Base-by-base conservation (phyloP, 2,113 vertebrate genomes). In the Forbesichthys papilliferus region DNA sequence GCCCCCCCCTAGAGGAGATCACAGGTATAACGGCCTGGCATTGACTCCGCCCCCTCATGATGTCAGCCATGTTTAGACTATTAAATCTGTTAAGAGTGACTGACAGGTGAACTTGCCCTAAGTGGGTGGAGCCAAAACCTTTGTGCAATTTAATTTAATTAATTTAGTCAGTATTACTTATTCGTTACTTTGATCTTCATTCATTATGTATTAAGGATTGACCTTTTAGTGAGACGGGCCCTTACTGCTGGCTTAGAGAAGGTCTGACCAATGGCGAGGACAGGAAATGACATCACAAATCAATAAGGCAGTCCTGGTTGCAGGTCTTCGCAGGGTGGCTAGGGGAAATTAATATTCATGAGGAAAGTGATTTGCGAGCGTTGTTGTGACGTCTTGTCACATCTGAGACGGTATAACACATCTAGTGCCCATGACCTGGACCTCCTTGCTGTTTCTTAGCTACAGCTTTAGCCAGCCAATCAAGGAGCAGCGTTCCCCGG, bases 131-230 rank as follows among this genome's bases (percentile, higher is more conserved):
- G 47, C 58, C 18, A 64, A 69, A 62, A 71, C 61, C 47, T 88
- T 61, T 88, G 91, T 93, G 93, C 91, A 94, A 94, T 89, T 92
- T 93, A 81, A 80, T 88, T 84, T 74, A 88, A 88, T 90, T 92
- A 92, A 81, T 88, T 86, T 87, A 88, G 89, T 93, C 91, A 90
- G 90, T 89, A 58, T 87, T 90, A 84, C 89, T 78, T 90, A 88
- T 76, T 53, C 48, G 49, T 91, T 90, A 93, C 88, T 90, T 78
- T 79, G 89, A 87, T 89, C 56, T 83, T 20, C 69, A 71, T 91
- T 87, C 88, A 90, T 69, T 88, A 90, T 78, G 84, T 75, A 87
- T 73, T 73, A 89, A 90, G 88, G 74, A 74, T 87, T 90, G 88
- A 86, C 80, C 81, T 83, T 86, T 91, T 87, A 90, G 90, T 89